A percentile compares a stretch with the other conserved stretches of the same genome.
These are phyloP conservation scores for Rhodeus uyekii DNA, from an alignment of 2,797 vertebrate genomes.

Conservation along the genomic window DNA sequence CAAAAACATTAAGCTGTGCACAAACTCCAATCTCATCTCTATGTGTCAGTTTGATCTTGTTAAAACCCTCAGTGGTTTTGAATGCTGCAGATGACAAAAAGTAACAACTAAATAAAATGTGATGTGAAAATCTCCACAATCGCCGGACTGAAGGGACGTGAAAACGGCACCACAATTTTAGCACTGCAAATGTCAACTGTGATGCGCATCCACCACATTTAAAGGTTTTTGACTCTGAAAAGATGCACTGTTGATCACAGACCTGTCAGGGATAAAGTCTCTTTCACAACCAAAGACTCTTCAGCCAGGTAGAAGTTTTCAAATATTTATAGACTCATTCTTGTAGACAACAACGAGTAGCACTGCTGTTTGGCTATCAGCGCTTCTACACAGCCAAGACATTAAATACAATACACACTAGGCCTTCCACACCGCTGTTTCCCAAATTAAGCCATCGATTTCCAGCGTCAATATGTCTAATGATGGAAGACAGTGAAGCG, in stretches of 20 bases:
- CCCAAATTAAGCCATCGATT: slow-evolving; percentile 36
- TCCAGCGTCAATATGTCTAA: slow-evolving; percentile 15
- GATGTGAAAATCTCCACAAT: slow-evolving; percentile 7
- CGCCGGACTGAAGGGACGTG: not conserved
- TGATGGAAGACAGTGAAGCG: slow-evolving; percentile 10
- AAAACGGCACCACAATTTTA: slow-evolving; percentile 1
- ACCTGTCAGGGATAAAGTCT: not conserved
- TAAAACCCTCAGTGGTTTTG: not conserved
- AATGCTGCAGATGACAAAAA: not conserved
- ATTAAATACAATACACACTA: not conserved
- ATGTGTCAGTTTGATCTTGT: not conserved
- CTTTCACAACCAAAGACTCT: not conserved
- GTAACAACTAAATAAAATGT: not conserved
- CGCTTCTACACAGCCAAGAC: not conserved
- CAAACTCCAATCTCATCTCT: not conserved
- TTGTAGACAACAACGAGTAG: not conserved
- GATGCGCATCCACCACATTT: not conserved
- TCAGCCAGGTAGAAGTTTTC: slow-evolving; percentile 15
- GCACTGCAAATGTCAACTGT: not conserved
- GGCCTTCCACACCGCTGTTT: not conserved
- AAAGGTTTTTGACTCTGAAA: not conserved
- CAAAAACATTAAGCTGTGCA: not conserved
- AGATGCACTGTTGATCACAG: not conserved
- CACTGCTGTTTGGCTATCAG: not conserved
- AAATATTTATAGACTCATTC: slow-evolving; percentile 33